Base-by-base conservation (phyloP, 2,888 invertebrate species). In the Anoplius nigerrimus region DNA sequence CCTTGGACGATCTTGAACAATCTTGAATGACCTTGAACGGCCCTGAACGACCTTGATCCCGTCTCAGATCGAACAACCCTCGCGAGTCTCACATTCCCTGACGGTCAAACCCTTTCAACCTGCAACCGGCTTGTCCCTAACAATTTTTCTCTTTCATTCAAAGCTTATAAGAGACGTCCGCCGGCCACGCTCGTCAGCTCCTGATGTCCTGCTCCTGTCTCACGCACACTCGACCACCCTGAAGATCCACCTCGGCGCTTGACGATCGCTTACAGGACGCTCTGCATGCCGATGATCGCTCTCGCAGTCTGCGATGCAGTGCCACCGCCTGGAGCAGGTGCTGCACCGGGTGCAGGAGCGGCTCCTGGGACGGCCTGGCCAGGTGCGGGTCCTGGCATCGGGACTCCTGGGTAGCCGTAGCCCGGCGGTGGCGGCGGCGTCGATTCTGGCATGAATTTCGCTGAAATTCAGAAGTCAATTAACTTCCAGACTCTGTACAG, bases 391-490 rank as follows among this genome's bases (percentile, higher is more conserved):
- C 66, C 69, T 18, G 70, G 71, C 11, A 66, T 71, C 59, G 78
- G 82, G 1, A 34, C 34, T 5, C 34, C 34, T 16, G 80, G 76
- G 34, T 86, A 85, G 16, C 69, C 79, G 63, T 84, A 85, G 34
- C 79, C 68, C 42, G 86, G 83, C 34, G 82, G 83, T 18, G 82
- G 72, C 21, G 78, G 76, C 16, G 84, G 85, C 52, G 84, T 55
- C 51, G 86, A 76, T 60, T 88, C 88, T 61, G 88, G 88, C 87
- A 87, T 88, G 79, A 88, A 88, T 82, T 88, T 88, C 55, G 84
- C 88, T 88, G 84, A 2, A 84, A 83, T 65, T 21, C 22, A 52
- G 22, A 34, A 13, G 11, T 6, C 11, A 6, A 13, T 34, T 34
- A 34, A 13, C n/a, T n/a, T 27, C 27, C 2, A 27, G 27, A 6